Evolutionary conservation across 2,888 invertebrate species (phyloP).

Genomic region (Ypsolopha sequella): DNA sequence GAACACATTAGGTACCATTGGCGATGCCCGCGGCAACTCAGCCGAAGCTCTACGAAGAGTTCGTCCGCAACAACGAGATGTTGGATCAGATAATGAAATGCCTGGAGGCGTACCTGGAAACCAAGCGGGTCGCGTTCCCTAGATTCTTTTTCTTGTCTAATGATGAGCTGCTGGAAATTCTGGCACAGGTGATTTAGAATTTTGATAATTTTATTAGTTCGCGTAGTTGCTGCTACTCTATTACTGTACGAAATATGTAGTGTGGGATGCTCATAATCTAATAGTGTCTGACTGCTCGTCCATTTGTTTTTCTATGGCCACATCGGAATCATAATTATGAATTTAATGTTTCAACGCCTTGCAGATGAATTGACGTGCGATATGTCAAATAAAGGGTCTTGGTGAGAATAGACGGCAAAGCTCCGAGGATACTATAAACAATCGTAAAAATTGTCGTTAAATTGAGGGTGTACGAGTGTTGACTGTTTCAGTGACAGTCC

Average conservation of each 20-base stretch:
- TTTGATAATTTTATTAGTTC: background rate
- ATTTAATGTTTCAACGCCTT: too few species aligned
- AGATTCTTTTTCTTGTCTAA: constrained; percentile 92
- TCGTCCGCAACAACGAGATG: constrained; percentile 80
- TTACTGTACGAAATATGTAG: background rate
- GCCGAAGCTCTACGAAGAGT: constrained; percentile 76
- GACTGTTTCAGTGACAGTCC: too few species aligned
- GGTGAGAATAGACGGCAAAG: too few species aligned
- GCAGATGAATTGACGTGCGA: too few species aligned
- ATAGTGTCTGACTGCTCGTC: background rate
- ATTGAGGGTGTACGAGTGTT: too few species aligned
- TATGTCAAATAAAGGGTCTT: too few species aligned
- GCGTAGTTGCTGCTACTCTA: background rate
- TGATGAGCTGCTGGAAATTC: constrained; percentile 89
- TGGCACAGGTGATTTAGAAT: constrained; percentile 77
- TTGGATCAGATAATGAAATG: constrained; percentile 92
- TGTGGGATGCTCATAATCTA: background rate
- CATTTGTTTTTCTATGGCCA: background rate
- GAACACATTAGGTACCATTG: constrained; percentile 71
- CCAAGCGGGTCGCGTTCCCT: constrained; percentile 89
- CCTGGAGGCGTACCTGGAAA: constrained; percentile 89
- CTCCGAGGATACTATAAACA: too few species aligned
- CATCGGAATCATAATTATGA: background rate
- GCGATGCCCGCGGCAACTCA: constrained; percentile 86
- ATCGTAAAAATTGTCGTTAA: too few species aligned